These are phyloP conservation scores for Okapia johnstoni DNA, from an alignment of 2,113 vertebrate species.

Conservation along the genomic window DNA sequence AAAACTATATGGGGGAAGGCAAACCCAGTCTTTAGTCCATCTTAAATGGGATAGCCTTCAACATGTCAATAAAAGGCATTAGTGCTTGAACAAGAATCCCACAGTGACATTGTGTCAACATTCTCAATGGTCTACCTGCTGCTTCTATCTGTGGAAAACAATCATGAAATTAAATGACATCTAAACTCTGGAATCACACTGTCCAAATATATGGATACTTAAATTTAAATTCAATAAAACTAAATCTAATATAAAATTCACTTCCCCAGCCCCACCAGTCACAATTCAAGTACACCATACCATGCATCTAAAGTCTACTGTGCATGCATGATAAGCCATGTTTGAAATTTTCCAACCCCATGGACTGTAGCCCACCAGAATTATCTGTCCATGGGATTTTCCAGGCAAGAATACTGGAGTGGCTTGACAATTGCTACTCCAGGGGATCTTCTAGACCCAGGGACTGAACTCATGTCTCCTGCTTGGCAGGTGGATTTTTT, in stretches of 20 bases:
- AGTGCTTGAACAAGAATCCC: not conserved
- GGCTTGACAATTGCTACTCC: not conserved
- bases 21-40: not conserved
- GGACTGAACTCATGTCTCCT: not conserved
- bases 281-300: not conserved
- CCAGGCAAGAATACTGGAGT: not conserved
- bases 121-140: not conserved
- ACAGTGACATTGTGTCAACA: not conserved
- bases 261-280: not conserved
- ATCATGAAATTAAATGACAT: not conserved
- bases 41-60: not conserved
- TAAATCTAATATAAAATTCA: not conserved
- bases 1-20: accelerated
- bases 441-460: not conserved
- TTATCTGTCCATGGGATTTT: not conserved
- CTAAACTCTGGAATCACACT: not conserved
- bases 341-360: accelerated
- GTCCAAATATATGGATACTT: not conserved
- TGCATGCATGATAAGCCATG: not conserved
- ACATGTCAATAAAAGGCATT: not conserved
- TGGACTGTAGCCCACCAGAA: not conserved
- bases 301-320: not conserved
- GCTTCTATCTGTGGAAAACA: not conserved
- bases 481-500: not conserved
- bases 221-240: conserved; percentile 1